Percentiles rank a stretch among this genome's conserved stretches.
These are phyloP conservation scores for Agrotis clavis DNA, from an alignment of 2,888 invertebrate genomes.

Conservation along the genomic window DNA sequence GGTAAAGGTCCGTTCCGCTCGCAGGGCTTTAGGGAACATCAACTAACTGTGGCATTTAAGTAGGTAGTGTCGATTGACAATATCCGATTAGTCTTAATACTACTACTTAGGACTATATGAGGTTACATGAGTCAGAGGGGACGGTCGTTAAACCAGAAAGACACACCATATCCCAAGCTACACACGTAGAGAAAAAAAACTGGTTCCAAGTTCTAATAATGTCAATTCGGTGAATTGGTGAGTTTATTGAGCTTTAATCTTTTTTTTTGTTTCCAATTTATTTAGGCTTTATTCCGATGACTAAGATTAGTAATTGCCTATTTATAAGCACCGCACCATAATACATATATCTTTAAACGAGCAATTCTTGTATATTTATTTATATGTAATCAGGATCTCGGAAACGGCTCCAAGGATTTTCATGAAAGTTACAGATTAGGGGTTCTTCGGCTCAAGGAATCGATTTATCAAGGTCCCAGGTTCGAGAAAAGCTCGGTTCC, in stretches of 20 bases:
- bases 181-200: background rate
- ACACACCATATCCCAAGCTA: background rate
- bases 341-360: background rate
- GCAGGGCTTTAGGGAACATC: no score
- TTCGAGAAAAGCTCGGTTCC: no score
- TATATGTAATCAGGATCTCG: no score
- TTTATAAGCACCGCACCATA: background rate
- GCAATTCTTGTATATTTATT: no score
- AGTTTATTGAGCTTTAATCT: background rate
- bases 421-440: no score
- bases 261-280: background rate
- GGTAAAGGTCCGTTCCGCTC: no score
- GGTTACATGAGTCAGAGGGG: conserved; percentile 3
- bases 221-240: background rate
- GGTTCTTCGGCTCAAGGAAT: no score
- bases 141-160: conserved; percentile 5
- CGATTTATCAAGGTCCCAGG: no score
- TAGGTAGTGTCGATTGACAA: background rate
- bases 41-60: no score
- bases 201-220: background rate
- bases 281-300: background rate
- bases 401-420: no score
- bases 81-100: background rate
- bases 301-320: background rate
- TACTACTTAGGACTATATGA: no score